These are phyloP conservation scores for Peromyscus nudipes DNA, from an alignment of 2,797 vertebrate species.

Conservation along the genomic window DNA sequence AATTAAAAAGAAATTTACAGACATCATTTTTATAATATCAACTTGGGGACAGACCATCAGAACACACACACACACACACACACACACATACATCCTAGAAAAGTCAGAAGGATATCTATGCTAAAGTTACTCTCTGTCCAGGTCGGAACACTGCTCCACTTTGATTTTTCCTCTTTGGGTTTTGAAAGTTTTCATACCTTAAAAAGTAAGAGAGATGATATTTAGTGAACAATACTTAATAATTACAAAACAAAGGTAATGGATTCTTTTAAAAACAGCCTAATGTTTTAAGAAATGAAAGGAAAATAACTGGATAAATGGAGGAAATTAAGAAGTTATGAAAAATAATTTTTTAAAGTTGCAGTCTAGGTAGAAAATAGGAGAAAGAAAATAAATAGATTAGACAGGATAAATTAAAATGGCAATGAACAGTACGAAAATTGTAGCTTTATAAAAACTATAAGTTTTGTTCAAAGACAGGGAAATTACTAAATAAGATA, in stretches of 20 bases:
- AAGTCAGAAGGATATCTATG: slow-evolving; percentile 84
- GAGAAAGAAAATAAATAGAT: slow-evolving; percentile 31
- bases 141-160: slow-evolving; percentile 88
- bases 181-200: slow-evolving; percentile 94
- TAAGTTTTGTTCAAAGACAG: slow-evolving; percentile 46
- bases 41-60: slow-evolving; percentile 47
- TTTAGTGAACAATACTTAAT: slow-evolving; percentile 37
- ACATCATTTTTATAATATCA: slow-evolving; percentile 75
- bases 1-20: slow-evolving; percentile 76
- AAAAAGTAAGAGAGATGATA: slow-evolving; percentile 71
- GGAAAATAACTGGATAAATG: slow-evolving; percentile 22
- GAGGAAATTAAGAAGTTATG: slow-evolving; percentile 30
- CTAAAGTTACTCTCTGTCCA: slow-evolving; percentile 96
- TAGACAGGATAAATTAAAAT: slow-evolving; percentile 45
- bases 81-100: not conserved
- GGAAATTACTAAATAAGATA: not conserved
- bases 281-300: slow-evolving; percentile 60
- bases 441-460: not conserved
- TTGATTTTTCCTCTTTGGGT: slow-evolving; percentile 89
- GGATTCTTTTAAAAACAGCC: slow-evolving; percentile 39
- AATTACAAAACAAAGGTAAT: slow-evolving; percentile 50
- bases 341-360: slow-evolving; percentile 40
- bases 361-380: not conserved
- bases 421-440: not conserved
- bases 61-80: not conserved